Conservation (phyloP, 2,888 invertebrate genomes). For the Dicyrtoma fusca region DNA sequence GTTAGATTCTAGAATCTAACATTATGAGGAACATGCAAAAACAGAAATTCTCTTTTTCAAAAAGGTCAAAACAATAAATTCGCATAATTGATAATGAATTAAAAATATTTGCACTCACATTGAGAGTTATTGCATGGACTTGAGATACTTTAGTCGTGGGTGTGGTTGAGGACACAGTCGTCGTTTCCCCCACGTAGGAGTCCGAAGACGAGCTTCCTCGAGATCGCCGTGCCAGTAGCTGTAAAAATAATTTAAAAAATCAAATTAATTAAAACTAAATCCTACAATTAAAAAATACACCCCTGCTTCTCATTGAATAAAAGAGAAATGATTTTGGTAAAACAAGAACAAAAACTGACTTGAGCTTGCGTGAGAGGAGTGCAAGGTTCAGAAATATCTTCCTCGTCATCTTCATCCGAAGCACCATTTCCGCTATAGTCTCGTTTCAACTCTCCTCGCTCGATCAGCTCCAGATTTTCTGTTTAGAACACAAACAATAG, state of each 20-base stretch:
- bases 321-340: neutral
- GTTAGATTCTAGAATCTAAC: too few relatives aligned
- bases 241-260: conserved; percentile 17
- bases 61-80: neutral
- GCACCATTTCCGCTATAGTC: conserved; percentile 63
- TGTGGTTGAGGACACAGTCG: conserved; percentile 33
- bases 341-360: conserved; percentile 34
- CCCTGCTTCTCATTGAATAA: neutral
- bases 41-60: too few relatives aligned
- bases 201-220: conserved; percentile 49
- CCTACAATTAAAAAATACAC: neutral
- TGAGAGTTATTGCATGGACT: conserved; percentile 51
- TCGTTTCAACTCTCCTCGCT: conserved; percentile 87
- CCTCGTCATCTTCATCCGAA: conserved; percentile 63
- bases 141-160: conserved; percentile 50
- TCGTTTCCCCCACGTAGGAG: conserved; percentile 37
- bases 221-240: conserved; percentile 52
- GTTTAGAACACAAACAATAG: conserved; percentile 41
- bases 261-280: conserved; percentile 16
- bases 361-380: conserved; percentile 50
- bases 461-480: conserved; percentile 79
- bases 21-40: too few relatives aligned
- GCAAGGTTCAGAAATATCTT: conserved; percentile 60
- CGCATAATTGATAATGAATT: neutral
- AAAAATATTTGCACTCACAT: conserved; percentile 43